Evolutionary conservation across 2,888 invertebrate genomes (phyloP).

Genomic region (Dolichomitus sp.): DNA sequence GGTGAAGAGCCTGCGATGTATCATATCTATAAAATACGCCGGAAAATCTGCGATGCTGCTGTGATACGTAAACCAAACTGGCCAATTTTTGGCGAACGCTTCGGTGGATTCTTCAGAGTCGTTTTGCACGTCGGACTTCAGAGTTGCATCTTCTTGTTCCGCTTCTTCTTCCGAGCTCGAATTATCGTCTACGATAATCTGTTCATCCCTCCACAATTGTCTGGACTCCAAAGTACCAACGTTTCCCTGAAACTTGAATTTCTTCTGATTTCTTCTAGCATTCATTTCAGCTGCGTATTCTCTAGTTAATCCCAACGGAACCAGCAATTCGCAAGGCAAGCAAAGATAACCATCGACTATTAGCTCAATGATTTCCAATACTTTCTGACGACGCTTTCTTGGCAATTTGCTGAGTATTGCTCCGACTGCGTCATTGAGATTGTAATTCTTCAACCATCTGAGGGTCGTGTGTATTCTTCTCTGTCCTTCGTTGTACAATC

Average conservation of each 20-base stretch:
- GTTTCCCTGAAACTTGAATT: conserved; percentile 76
- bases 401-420: conserved; percentile 90
- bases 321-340: conserved; percentile 88
- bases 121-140: conserved; percentile 49
- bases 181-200: conserved; percentile 30
- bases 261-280: conserved; percentile 47
- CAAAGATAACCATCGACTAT: conserved; percentile 90
- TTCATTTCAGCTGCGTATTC: conserved; percentile 60
- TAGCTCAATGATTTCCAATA: conserved; percentile 88
- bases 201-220: conserved; percentile 50
- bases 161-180: conserved; percentile 67
- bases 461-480: conserved; percentile 91
- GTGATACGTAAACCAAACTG: conserved; percentile 89
- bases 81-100: conserved; percentile 67
- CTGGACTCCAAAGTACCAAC: conserved; percentile 66
- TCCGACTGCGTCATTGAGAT: conserved; percentile 90
- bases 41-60: conserved; percentile 89
- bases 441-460: conserved; percentile 92
- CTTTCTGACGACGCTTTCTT: conserved; percentile 87
- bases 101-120: conserved; percentile 48
- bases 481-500: conserved; percentile 88
- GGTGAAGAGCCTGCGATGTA: conserved; percentile 89
- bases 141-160: conserved; percentile 56
- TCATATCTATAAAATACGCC: conserved; percentile 90
- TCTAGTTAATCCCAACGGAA: conserved; percentile 87